These are phyloP conservation scores for Dryas iulia DNA, from an alignment of 1,140 invertebrate species.

Conservation along the genomic window DNA sequence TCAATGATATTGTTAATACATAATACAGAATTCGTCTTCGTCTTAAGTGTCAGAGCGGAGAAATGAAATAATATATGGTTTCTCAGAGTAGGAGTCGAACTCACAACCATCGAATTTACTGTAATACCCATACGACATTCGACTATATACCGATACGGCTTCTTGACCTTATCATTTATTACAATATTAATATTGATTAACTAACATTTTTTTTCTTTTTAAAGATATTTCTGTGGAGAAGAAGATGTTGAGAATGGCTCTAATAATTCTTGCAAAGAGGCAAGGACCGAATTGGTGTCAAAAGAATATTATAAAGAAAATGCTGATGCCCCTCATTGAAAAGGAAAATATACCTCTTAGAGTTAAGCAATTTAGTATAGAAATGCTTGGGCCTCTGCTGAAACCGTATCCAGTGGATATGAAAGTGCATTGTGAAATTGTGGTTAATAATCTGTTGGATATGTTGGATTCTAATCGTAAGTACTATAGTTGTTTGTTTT, in stretches of 20 bases:
- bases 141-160: too few relatives aligned
- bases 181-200: neutral
- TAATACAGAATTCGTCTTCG: too few relatives aligned
- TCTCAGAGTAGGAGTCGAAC: too few relatives aligned
- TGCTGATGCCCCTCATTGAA: constrained; percentile 63
- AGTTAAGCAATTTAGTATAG: constrained; percentile 56
- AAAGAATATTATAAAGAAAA: constrained; percentile 65
- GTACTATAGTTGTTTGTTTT: constrained; percentile 29
- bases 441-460: constrained; percentile 55
- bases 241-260: constrained; percentile 59
- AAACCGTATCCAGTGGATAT: constrained; percentile 67
- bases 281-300: constrained; percentile 67
- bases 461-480: constrained; percentile 61
- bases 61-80: too few relatives aligned
- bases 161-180: too few relatives aligned
- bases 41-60: too few relatives aligned
- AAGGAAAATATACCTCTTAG: constrained; percentile 35
- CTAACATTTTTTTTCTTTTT: constrained; percentile 20
- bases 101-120: too few relatives aligned
- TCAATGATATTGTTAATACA: too few relatives aligned
- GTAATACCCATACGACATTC: too few relatives aligned
- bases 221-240: constrained; percentile 57
- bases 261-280: constrained; percentile 70
- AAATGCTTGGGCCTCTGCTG: constrained; percentile 64
- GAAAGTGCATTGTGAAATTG: constrained; percentile 69